These are phyloP conservation scores for Liopterus haemorrhoidalis DNA, from an alignment of 2,888 invertebrate genomes.

Conservation along the genomic window DNA sequence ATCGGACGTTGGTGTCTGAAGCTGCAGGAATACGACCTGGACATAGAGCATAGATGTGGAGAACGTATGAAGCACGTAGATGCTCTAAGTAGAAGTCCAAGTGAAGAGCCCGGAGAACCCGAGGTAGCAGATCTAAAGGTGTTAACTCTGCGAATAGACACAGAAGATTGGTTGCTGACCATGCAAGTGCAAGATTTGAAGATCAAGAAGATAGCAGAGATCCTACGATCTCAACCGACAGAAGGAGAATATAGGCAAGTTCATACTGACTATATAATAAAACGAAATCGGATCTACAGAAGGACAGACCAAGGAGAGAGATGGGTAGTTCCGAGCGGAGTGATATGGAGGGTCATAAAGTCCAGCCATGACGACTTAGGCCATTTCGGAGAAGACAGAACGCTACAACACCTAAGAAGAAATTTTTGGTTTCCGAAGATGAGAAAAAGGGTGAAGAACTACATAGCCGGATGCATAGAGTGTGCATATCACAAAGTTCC, in stretches of 20 bases:
- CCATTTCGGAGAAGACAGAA: constrained; percentile 26
- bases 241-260: constrained; percentile 11
- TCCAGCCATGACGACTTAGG: constrained; percentile 23
- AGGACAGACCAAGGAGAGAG: constrained; percentile 7
- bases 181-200: constrained; percentile 21
- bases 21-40: constrained; percentile 10
- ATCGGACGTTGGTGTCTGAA: constrained; percentile 7
- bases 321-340: constrained; percentile 26
- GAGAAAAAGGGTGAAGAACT: constrained; percentile 22
- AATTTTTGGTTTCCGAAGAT: constrained; percentile 28
- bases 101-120: constrained; percentile 1
- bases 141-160: constrained; percentile 21
- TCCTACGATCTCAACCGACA: constrained; percentile 11
- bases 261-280: constrained; percentile 14
- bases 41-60: no score
- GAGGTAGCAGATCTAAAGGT: constrained; percentile 3
- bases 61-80: constrained; percentile 33
- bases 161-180: constrained; percentile 27
- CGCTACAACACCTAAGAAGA: constrained; percentile 11
- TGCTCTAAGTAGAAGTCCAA: constrained; percentile 26
- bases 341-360: constrained; percentile 20
- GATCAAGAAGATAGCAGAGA: constrained; percentile 22
- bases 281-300: constrained; percentile 16
- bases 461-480: constrained; percentile 26
- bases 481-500: constrained; percentile 22